Evolutionary conservation across 2,888 invertebrate genomes (phyloP), one percentile per base, ranked within the genome.

Genomic region (Magallana nippona): DNA sequence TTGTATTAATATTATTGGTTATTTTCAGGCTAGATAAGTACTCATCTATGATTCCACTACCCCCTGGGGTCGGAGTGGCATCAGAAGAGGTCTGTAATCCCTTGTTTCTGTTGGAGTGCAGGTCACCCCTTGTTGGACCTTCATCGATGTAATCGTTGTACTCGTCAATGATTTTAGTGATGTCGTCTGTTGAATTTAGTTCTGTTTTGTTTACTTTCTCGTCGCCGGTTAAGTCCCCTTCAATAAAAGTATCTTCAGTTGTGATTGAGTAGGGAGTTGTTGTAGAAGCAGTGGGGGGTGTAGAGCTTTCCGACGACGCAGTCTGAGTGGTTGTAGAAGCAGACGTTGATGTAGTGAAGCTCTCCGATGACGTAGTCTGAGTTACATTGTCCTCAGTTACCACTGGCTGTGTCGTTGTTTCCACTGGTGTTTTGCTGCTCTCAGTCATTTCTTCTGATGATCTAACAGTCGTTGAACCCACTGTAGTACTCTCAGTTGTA

Each of bases 41-140:
- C 32, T 22, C 71, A 11, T 71, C 71, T 71, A 71, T 71, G 27
- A 71, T 71, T 32, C 71, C 71, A 71, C 71, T 71, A 32, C 71
- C 71, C 22, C 13, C 71, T 27, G 71, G 5, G 32, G 27, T 27
- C 32, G 19, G 27, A 22, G 71, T 71, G 15, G 71, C 32, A 15
- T 22, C 3, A 11, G 2, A 32, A 13, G 32, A 27, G 32, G 22
- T 71, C 15, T 32, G 71, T 22, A 32, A 17, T 27, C 27, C 10
- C 27, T 22, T 60, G 10, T 60, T 71, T 27, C 32, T 11, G 27
- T 10, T 15, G 15, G 19, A 11, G 13, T 13, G 71, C 27, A 71
- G 27, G 15, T 71, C 71, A 15, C 71, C 71, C 32, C 71, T 71
- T 15, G 71, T 71, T 27, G 71, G 71, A 32, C 71, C 71, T 71